Evolutionary conservation across 2,888 invertebrate genomes (phyloP).

Genomic region (Protophormia terraenovae): DNA sequence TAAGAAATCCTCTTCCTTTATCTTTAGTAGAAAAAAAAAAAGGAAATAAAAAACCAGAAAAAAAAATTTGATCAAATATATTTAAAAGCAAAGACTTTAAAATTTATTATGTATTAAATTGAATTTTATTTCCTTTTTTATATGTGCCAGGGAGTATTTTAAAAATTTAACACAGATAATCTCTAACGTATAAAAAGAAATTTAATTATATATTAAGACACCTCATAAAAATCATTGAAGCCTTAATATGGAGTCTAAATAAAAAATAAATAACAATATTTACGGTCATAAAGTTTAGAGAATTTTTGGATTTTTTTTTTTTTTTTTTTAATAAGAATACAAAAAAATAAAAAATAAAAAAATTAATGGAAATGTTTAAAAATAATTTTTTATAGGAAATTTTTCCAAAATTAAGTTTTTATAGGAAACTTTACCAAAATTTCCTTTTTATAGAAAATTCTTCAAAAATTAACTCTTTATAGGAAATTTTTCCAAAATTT

Average conservation of each 20-base stretch:
- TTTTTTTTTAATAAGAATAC: too few species aligned
- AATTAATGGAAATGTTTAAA: too few species aligned
- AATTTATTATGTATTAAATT: constrained; percentile 45
- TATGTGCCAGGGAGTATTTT: neutral
- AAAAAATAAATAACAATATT: neutral
- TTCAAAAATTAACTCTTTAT: too few species aligned
- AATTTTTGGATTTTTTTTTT: too few species aligned
- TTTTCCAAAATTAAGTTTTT: too few species aligned
- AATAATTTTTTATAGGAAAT: too few species aligned
- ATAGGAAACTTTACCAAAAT: too few species aligned
- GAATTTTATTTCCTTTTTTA: constrained; percentile 4
- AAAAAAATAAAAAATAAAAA: too few species aligned
- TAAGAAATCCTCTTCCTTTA: neutral
- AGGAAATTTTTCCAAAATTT: too few species aligned
- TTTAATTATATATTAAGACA: constrained; percentile 22
- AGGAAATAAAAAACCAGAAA: neutral
- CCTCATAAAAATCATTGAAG: constrained; percentile 18
- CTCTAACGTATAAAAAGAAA: neutral
- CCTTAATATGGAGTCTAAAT: neutral
- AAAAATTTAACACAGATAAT: neutral
- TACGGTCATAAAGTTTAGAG: neutral
- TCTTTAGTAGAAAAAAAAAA: neutral
- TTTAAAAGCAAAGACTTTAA: constrained; percentile 9
- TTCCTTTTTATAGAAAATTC: too few species aligned
- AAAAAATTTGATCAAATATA: neutral